These are phyloP conservation scores for Busseola fusca DNA, from an alignment of 2,888 invertebrate species.

Conservation along the genomic window DNA sequence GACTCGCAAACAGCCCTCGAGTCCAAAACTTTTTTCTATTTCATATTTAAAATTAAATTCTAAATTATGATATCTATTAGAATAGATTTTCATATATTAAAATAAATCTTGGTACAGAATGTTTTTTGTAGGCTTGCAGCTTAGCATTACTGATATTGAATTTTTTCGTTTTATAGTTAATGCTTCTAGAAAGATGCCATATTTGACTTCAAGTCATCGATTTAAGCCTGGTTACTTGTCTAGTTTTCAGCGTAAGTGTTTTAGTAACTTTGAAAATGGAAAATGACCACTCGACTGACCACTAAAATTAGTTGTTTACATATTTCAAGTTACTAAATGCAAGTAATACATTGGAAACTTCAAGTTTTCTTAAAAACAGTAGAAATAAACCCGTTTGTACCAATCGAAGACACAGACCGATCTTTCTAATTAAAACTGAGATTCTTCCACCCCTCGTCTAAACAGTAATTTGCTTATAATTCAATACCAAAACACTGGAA, in stretches of 20 bases:
- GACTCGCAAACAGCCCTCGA: background rate
- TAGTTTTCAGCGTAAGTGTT: background rate
- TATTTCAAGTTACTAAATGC: conserved; percentile 11
- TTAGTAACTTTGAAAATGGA: conserved; percentile 2
- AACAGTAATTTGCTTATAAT: conserved; percentile 48
- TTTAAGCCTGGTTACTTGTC: background rate
- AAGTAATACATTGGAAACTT: conserved; percentile 13
- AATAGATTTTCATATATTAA: conserved; percentile 15
- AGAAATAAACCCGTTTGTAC: conserved; percentile 42
- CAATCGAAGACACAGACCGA: conserved; percentile 44
- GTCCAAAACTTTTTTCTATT: background rate
- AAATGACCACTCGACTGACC: background rate
- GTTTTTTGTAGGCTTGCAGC: conserved; percentile 9
- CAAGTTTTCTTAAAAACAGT: conserved; percentile 19
- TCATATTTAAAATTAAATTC: background rate
- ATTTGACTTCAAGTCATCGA: conserved; percentile 1
- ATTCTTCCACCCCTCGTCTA: conserved; percentile 42
- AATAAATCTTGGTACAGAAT: conserved; percentile 6
- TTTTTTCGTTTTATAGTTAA: background rate
- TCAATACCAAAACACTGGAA: conserved; percentile 47
- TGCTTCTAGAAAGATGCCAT: conserved; percentile 1
- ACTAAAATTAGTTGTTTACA: background rate
- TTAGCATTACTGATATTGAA: conserved; percentile 26
- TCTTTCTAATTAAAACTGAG: conserved; percentile 48
- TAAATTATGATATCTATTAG: conserved; percentile 10